These are phyloP conservation scores for Gonioctena quinquepunctata DNA, from an alignment of 1,140 invertebrate genomes.

Conservation along the genomic window DNA sequence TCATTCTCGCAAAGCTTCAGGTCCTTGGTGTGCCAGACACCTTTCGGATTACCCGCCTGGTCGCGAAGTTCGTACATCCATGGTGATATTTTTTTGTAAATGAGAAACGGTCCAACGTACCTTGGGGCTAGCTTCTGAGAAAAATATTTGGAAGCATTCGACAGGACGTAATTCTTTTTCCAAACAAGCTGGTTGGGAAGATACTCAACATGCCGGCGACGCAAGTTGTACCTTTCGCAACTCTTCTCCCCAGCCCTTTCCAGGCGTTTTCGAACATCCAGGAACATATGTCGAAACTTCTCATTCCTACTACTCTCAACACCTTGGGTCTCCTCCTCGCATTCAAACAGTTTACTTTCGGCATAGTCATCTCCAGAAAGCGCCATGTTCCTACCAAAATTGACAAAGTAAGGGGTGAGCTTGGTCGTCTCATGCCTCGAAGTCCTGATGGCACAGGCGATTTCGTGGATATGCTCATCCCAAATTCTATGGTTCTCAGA, in stretches of 20 bases:
- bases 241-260: background rate
- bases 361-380: conserved; percentile 15
- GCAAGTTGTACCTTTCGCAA: conserved; percentile 28
- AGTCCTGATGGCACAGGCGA: conserved; percentile 31
- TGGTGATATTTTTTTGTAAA: background rate
- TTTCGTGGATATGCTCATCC: conserved; percentile 23
- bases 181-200: conserved; percentile 17
- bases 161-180: conserved; percentile 27
- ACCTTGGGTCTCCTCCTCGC: background rate
- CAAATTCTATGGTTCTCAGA: conserved; percentile 30
- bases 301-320: background rate
- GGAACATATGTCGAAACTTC: background rate
- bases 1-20: background rate
- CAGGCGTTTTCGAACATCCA: background rate
- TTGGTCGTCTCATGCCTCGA: conserved; percentile 26
- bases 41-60: background rate
- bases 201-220: conserved; percentile 19
- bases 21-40: conserved; percentile 12
- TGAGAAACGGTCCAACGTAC: conserved; percentile 25
- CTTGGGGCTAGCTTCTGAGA: conserved; percentile 27
- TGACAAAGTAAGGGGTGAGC: conserved; percentile 37
- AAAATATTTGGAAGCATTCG: conserved; percentile 27
- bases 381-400: conserved; percentile 28
- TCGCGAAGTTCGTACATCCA: conserved; percentile 7
- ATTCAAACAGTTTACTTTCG: background rate